These are phyloP conservation scores for Gila robusta DNA, from an alignment of 2,797 vertebrate genomes.

Conservation along the genomic window DNA sequence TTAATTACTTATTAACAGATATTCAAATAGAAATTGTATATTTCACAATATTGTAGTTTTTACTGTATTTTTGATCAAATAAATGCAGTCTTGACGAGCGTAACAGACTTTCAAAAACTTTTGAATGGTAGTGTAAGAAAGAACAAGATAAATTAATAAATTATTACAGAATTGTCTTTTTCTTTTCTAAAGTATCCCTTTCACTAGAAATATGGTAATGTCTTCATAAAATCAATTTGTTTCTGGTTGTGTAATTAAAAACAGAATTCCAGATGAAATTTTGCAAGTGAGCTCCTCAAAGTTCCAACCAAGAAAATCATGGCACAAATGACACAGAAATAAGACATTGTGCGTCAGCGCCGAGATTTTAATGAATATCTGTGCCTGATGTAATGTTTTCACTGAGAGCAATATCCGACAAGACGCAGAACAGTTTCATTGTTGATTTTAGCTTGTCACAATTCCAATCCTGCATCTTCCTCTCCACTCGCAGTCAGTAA, in stretches of 20 bases:
- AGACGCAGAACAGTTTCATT: conserved; percentile 8
- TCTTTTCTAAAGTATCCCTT: background rate
- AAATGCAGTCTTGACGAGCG: background rate
- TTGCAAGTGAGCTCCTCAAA: background rate
- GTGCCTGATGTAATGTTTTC: conserved; percentile 42
- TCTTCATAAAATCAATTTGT: background rate
- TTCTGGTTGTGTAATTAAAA: conserved; percentile 2
- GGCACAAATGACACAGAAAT: conserved; percentile 17
- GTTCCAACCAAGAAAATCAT: background rate
- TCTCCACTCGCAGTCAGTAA: conserved; percentile 39
- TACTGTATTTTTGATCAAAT: background rate
- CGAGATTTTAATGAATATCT: conserved; percentile 38
- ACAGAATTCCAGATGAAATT: conserved; percentile 2
- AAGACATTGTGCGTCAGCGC: background rate
- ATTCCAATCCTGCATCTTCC: conserved; percentile 38
- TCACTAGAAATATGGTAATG: background rate
- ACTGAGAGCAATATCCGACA: conserved; percentile 31
- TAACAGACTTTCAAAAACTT: background rate
- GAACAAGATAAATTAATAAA: background rate
- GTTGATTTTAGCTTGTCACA: conserved; percentile 47
- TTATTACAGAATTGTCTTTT: background rate
- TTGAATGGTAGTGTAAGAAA: background rate
- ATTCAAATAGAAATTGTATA: background rate
- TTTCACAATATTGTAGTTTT: background rate
- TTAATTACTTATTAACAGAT: background rate